These are phyloP conservation scores for Remorina albescens DNA, from an alignment of 2,797 vertebrate species.

Conservation along the genomic window DNA sequence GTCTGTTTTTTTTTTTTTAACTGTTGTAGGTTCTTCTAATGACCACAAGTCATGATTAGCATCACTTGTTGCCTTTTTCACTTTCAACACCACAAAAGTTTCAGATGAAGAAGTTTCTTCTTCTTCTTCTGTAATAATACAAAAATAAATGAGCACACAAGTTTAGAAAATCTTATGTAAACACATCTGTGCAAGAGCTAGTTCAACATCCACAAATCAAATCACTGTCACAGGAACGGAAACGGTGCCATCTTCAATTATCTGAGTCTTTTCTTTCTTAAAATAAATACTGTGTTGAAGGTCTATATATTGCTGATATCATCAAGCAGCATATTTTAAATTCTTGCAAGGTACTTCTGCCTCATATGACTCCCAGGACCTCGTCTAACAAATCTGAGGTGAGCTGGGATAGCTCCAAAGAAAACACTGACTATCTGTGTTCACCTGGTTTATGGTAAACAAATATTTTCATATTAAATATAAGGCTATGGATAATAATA, in stretches of 20 bases:
- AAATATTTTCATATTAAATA: constrained; percentile 68
- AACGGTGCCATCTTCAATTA: constrained; percentile 56
- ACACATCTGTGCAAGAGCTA: constrained; percentile 31
- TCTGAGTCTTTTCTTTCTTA: neutral
- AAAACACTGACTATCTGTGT: constrained; percentile 5
- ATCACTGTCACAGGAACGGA: constrained; percentile 8
- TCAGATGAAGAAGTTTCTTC: constrained; percentile 16
- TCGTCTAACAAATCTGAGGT: neutral
- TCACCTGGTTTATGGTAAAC: constrained; percentile 12
- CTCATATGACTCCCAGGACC: neutral
- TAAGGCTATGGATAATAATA: constrained; percentile 45
- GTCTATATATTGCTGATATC: neutral
- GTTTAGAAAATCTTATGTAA: constrained; percentile 16
- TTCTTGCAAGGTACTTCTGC: constrained; percentile 6
- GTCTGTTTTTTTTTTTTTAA: neutral
- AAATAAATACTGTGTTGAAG: neutral
- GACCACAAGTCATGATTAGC: constrained; percentile 19
- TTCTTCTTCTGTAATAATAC: constrained; percentile 7
- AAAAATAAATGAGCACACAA: neutral
- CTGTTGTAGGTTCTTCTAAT: neutral
- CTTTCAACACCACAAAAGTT: too few relatives aligned
- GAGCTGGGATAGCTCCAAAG: constrained; percentile 16
- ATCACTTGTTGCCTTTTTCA: neutral
- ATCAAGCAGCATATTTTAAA: neutral
- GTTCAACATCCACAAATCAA: constrained; percentile 28